Base-by-base conservation (phyloP, 2,113 vertebrate genomes). In the Willisornis vidua region DNA sequence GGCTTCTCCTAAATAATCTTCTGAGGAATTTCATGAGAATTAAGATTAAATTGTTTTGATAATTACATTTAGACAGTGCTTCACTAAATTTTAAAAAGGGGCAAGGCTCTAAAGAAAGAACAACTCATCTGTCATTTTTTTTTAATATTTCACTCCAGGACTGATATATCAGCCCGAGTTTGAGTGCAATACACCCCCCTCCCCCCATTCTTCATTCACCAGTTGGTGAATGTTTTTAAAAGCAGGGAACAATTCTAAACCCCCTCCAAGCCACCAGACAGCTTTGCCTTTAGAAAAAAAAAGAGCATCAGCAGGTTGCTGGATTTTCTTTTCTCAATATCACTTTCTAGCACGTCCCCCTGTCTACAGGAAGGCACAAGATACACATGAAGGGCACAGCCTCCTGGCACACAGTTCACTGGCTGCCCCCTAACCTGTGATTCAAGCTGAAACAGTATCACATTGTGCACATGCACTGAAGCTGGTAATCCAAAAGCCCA, bases 371-470 rank as follows among this genome's bases (percentile, higher is more conserved):
- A 86, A 48, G 19, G 37, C 20, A 1, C 4, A 54, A 65, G 25
- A 66, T 5, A 71, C 9, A 67, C 4, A 3, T 1, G 2, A 52
- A 52, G 0, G 2, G 61, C 19, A 49, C 35, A 82, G 31, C 31
- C 63, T 70, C 33, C 26, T 62, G 26, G 49, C 59, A 14, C 0
- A 0, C 4, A 37, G 24, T 3, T 79, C 83, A 82, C 29, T 3
- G 5, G 7, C 62, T 79, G 75, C 37, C 48, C 62, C 55, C 23
- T 25, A 63, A 75, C 45, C 58, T 58, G 1, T 7, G 12, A 54
- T 29, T 82, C 66, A 45, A 66, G 25, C 31, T 57, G 6, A 12
- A 57, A 37, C 52, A 55, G 12, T 29, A 77, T 20, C 55, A 39
- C 14, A 18, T 52, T 49, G 55, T 19, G 48, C 78, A 72, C 29